phyloP scores from a whole-genome alignment of 2,888 invertebrate species.

The Ormia ochracea region DNA sequence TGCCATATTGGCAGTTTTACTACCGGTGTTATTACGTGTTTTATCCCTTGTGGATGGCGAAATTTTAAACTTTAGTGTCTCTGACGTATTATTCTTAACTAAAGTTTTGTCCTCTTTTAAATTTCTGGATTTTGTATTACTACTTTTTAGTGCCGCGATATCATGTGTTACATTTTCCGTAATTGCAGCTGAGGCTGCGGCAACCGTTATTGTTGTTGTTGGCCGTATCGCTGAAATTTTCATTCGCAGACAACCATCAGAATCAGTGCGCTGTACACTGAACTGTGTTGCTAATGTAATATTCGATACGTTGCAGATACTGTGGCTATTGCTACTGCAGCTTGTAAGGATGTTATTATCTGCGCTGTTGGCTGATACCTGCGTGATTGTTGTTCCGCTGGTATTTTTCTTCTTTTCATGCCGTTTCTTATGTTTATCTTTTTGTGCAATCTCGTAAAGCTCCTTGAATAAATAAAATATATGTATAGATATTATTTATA shows the following conservation, averaged over 20 bases:
- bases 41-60: conserved; percentile 36
- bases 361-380: conserved; percentile 20
- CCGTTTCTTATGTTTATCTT: conserved; percentile 57
- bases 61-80: conserved; percentile 52
- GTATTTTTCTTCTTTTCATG: conserved; percentile 59
- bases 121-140: conserved; percentile 9
- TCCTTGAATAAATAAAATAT: conserved; percentile 28
- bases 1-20: conserved; percentile 52
- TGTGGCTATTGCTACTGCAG: conserved; percentile 29
- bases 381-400: conserved; percentile 35
- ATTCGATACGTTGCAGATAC: conserved; percentile 30
- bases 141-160: conserved; percentile 12
- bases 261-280: conserved; percentile 75
- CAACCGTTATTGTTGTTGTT: conserved; percentile 40
- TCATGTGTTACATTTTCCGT: conserved; percentile 36
- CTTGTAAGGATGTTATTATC: conserved; percentile 19
- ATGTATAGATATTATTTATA: background rate
- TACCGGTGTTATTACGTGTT: conserved; percentile 37
- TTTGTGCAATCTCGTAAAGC: conserved; percentile 43
- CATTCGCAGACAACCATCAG: conserved; percentile 75
- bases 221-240: conserved; percentile 76
- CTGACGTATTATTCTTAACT: conserved; percentile 19
- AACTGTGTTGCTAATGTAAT: conserved; percentile 70
- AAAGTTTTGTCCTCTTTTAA: conserved; percentile 30
- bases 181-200: background rate